Conservation (phyloP, 2,113 vertebrate species). For the Leiothrix lutea region DNA sequence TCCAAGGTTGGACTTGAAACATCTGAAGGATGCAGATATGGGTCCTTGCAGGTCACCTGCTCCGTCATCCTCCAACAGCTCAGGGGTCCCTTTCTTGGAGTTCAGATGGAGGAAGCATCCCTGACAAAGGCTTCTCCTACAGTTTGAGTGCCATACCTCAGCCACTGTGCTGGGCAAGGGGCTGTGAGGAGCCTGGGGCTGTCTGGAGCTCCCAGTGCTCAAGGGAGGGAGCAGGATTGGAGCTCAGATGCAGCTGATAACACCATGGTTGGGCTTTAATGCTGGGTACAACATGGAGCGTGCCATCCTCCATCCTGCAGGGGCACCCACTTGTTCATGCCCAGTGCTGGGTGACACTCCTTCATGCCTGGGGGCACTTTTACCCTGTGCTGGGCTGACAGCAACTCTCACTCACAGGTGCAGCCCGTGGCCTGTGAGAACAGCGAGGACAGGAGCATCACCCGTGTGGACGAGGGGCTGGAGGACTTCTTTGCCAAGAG, state of each 20-base stretch:
- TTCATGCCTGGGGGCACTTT: fast-evolving
- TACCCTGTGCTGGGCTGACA: not conserved
- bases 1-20: not conserved
- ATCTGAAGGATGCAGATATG: not conserved
- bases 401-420: constrained; percentile 56
- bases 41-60: not conserved
- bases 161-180: not conserved
- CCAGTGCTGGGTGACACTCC: fast-evolving
- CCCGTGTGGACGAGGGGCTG: constrained; percentile 90
- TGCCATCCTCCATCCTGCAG: not conserved
- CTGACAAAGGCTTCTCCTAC: not conserved
- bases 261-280: not conserved
- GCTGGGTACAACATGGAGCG: fast-evolving
- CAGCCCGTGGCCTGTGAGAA: constrained; percentile 80
- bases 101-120: not conserved
- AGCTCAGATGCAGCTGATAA: not conserved
- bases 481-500: constrained; percentile 97
- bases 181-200: not conserved
- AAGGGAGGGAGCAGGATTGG: not conserved
- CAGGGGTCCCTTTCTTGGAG: not conserved
- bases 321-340: not conserved
- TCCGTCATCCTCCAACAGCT: fast-evolving
- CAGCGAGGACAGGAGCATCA: constrained; percentile 84
- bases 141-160: not conserved
- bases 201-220: not conserved